Evolutionary conservation across 2,888 invertebrate genomes (phyloP).

Genomic region (Schizotus pectinicornis): DNA sequence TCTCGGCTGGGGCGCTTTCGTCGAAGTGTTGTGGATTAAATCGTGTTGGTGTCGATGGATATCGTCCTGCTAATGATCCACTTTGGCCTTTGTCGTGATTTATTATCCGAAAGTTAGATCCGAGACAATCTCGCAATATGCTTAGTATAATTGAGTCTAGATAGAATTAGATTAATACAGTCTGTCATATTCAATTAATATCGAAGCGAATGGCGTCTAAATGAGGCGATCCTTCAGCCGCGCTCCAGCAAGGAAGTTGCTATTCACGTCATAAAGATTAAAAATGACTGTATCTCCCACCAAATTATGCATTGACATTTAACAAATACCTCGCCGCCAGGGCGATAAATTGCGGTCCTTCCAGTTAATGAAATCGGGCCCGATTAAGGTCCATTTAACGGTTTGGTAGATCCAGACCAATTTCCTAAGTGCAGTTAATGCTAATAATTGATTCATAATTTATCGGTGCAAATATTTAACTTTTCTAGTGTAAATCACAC

Average conservation of each 20-base stretch:
- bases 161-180: constrained; percentile 56
- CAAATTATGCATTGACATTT: constrained; percentile 58
- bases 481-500: constrained; percentile 1
- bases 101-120: constrained; percentile 38
- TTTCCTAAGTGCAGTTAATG: neutral
- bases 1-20: too few relatives aligned
- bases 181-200: constrained; percentile 59
- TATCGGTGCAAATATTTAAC: constrained; percentile 9
- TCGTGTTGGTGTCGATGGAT: constrained; percentile 39
- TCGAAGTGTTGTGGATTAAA: constrained; percentile 2
- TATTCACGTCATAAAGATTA: constrained; percentile 57
- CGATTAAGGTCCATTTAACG: neutral
- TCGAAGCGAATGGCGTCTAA: constrained; percentile 51
- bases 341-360: constrained; percentile 34
- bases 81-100: constrained; percentile 38
- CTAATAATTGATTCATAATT: constrained; percentile 2
- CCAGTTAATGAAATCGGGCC: too few relatives aligned
- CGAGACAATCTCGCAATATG: constrained; percentile 45
- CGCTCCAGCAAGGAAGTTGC: constrained; percentile 51
- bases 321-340: constrained; percentile 53
- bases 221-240: constrained; percentile 54
- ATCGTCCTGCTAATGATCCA: constrained; percentile 42
- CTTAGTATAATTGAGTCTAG: constrained; percentile 44
- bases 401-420: neutral
- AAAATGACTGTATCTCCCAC: constrained; percentile 57